A percentile compares a stretch with the other conserved stretches of the same genome.
Evolutionary conservation across 2,888 invertebrate genomes (phyloP).

Genomic region (Anoplius nigerrimus): DNA sequence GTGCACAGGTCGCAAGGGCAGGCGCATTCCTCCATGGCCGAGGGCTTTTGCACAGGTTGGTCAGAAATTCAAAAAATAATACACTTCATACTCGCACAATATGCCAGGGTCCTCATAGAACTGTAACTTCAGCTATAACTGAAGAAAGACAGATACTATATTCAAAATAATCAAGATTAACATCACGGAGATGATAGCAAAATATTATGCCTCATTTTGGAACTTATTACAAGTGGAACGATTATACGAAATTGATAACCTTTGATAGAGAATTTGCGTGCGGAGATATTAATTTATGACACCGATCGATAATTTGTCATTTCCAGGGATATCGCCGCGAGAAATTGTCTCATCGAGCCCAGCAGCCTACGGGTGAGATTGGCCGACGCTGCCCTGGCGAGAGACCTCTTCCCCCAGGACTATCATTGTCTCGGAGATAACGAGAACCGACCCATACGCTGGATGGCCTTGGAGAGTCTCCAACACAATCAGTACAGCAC

Average conservation of each 20-base stretch:
- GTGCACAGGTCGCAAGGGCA: slow-evolving; percentile 90
- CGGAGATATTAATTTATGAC: too few species aligned
- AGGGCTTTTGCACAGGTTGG: slow-evolving; percentile 85
- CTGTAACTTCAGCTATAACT: too few species aligned
- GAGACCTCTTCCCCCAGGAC: slow-evolving; percentile 94
- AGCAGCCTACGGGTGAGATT: slow-evolving; percentile 86
- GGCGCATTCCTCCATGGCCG: slow-evolving; percentile 92
- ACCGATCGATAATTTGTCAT: slow-evolving; percentile 11
- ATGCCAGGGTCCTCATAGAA: too few species aligned
- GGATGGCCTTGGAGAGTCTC: slow-evolving; percentile 93
- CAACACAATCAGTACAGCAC: slow-evolving; percentile 88
- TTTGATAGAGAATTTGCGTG: too few species aligned
- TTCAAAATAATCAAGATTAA: too few species aligned
- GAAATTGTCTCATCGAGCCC: slow-evolving; percentile 86
- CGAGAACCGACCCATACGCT: slow-evolving; percentile 94
- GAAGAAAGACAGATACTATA: too few species aligned
- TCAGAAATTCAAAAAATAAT: too few species aligned
- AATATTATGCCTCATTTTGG: too few species aligned
- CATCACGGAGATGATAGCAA: too few species aligned
- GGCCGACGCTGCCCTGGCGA: slow-evolving; percentile 90
- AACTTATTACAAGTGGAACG: too few species aligned
- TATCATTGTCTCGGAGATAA: slow-evolving; percentile 96
- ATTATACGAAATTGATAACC: too few species aligned
- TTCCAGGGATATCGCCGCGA: slow-evolving; percentile 87
- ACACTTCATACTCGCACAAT: too few species aligned